Evolutionary conservation across 2,113 vertebrate species (phyloP).

Genomic region (Takifugu flavidus): DNA sequence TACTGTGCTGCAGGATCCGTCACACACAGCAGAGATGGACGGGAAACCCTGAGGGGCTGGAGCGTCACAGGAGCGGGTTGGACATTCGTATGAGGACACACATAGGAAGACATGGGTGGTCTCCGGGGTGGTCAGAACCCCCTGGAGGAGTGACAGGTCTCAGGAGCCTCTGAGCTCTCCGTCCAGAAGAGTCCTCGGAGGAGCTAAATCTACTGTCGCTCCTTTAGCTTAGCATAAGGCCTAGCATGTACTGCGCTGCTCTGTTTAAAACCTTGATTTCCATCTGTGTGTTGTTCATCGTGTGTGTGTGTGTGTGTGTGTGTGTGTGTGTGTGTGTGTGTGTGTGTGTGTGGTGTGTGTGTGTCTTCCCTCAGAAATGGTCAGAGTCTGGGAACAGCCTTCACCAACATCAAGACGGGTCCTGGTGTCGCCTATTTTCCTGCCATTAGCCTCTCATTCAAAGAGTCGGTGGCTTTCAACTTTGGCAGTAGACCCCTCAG

Average conservation of each 20-base stretch:
- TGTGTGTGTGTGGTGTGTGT: conserved; percentile 4
- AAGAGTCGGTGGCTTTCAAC: conserved; percentile 97
- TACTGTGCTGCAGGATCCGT: too few species aligned
- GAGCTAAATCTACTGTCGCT: too few species aligned
- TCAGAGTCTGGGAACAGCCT: conserved; percentile 88
- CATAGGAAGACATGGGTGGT: too few species aligned
- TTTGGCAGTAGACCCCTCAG: conserved; percentile 93
- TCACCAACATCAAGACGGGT: conserved; percentile 88
- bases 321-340: not conserved
- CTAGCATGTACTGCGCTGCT: not conserved
- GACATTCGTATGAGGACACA: too few species aligned
- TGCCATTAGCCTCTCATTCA: conserved; percentile 97
- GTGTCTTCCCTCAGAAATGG: conserved; percentile 80
- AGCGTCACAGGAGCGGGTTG: too few species aligned
- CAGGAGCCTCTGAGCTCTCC: too few species aligned
- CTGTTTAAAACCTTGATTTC: not conserved
- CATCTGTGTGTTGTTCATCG: not conserved
- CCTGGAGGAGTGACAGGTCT: too few species aligned
- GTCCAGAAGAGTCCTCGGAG: too few species aligned
- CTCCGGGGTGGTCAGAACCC: too few species aligned
- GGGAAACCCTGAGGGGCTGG: too few species aligned
- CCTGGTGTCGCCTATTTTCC: conserved; percentile 94
- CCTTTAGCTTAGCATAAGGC: too few species aligned
- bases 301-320: not conserved
- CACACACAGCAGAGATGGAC: too few species aligned